phyloP scores from a whole-genome alignment of 92 coral and sea anemone genomes.

The Paramuricea clavata region DNA sequence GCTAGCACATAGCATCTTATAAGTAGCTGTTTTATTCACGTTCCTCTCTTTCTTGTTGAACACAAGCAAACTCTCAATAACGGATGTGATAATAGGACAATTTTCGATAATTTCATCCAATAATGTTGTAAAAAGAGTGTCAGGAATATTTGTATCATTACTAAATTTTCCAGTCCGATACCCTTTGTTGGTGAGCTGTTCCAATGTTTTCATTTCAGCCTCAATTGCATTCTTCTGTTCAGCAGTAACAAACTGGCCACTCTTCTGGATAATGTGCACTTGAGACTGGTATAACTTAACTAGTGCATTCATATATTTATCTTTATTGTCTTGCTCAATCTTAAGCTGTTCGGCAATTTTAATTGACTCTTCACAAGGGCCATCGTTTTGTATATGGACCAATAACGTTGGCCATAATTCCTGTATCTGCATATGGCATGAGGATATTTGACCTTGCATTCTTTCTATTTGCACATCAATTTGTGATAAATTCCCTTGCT shows the following conservation, averaged over 20 bases:
- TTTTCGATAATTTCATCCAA: background rate
- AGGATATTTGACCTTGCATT: too few species aligned
- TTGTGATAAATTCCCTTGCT: background rate
- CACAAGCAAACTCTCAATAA: constrained; percentile 1
- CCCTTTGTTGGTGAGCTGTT: background rate
- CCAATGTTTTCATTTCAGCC: background rate
- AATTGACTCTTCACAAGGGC: background rate
- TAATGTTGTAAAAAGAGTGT: background rate
- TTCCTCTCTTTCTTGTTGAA: background rate
- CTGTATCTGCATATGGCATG: too few species aligned
- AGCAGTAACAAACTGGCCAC: background rate
- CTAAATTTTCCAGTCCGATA: constrained; percentile 22
- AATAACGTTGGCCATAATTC: background rate
- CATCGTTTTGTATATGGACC: too few species aligned
- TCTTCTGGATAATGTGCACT: background rate
- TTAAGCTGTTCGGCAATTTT: background rate
- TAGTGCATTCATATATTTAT: background rate
- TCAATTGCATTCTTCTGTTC: background rate
- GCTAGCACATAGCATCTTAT: constrained; percentile 20
- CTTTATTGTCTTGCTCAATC: constrained; percentile 1
- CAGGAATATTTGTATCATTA: background rate
- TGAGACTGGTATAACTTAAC: constrained; percentile 11
- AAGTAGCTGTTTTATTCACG: background rate
- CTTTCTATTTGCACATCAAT: too few species aligned
- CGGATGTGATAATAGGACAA: background rate